A percentile compares a stretch with the other conserved stretches of the same genome.
Evolutionary conservation across 1,140 invertebrate genomes (phyloP).

Genomic region (Aphelinus atriplicis): DNA sequence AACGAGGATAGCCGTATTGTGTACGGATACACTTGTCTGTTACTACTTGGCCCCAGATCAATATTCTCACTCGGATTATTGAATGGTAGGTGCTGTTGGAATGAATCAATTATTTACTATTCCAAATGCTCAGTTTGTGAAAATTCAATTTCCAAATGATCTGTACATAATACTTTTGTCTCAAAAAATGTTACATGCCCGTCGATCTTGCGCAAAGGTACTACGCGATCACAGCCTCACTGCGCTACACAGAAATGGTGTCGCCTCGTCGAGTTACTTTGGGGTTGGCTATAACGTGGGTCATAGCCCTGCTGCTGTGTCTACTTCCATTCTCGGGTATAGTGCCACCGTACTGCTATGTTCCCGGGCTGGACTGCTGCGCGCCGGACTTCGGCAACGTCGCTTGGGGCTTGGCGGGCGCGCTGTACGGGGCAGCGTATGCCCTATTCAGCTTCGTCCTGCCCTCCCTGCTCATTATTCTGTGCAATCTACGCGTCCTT

Average conservation of each 20-base stretch:
- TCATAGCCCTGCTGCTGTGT: constrained; percentile 60
- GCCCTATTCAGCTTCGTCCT: constrained; percentile 73
- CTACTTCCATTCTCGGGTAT: constrained; percentile 62
- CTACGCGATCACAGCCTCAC: constrained; percentile 79
- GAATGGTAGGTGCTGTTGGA: too few relatives aligned
- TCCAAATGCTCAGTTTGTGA: too few relatives aligned
- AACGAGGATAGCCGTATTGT: too few relatives aligned
- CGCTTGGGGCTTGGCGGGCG: constrained; percentile 57
- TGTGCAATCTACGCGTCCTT: constrained; percentile 79
- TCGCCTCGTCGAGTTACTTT: constrained; percentile 69
- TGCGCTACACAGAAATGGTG: constrained; percentile 79
- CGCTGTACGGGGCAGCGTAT: constrained; percentile 74
- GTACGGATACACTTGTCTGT: too few relatives aligned
- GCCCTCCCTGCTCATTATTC: constrained; percentile 75
- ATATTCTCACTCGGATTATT: too few relatives aligned
- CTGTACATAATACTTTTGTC: too few relatives aligned
- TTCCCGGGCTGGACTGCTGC: constrained; percentile 71
- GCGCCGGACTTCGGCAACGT: constrained; percentile 74
- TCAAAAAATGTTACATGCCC: too few relatives aligned
- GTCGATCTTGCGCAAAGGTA: constrained; percentile 59
- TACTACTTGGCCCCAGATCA: too few relatives aligned
- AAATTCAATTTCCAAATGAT: too few relatives aligned
- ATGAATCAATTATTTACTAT: too few relatives aligned
- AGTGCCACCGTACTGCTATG: constrained; percentile 65
- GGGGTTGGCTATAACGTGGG: constrained; percentile 66